Base-by-base conservation (phyloP, 92 coral and sea anemone genomes). In the Palythoa caribaeorum region DNA sequence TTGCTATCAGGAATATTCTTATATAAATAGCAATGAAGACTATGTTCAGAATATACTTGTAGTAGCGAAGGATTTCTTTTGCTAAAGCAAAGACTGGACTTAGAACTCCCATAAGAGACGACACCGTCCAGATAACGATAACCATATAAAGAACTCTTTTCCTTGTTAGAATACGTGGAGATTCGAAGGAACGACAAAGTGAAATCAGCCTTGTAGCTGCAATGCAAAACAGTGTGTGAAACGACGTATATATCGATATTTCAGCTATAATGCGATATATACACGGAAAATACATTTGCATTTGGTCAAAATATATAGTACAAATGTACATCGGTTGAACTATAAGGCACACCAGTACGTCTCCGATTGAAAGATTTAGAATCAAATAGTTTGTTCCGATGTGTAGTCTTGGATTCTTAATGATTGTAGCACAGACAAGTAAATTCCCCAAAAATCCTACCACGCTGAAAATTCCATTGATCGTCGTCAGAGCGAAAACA, bases 351-450 rank as follows among this genome's bases (percentile, higher is more conserved):
- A 81, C 75, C 38, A 81, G 40, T 13, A 81, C 12, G 71, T 81
- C 86, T 16, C 86, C 86, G 38, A 81, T 16, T 60, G 86, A 47
- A 11, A 81, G 86, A 39, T 81, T 81, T 28, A 81, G 38, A 44
- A 81, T 65, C 59, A 81, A 51, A 36, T n/a, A 81, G 48, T 81
- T 81, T 50, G 86, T 81, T 17, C 86, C 86, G n/a, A 66, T 47
- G 5, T 81, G 86, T 36, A 81, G 59, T 38, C 63, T 44, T 48
- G 75, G 86, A 17, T 81, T 69, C 15, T 81, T 81, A 12, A 81
- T 66, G 17, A 81, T 81, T 16, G 86, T 81, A 3, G 73, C 73
- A 63, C 86, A 81, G 21, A 81, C 86, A 13, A 81, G 47, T 8
- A 81, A 19, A 63, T 81, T 81, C 54, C 86, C 86, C 15, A 81